Conservation (phyloP, 2,797 vertebrate species). For the Alosa sapidissima region DNA sequence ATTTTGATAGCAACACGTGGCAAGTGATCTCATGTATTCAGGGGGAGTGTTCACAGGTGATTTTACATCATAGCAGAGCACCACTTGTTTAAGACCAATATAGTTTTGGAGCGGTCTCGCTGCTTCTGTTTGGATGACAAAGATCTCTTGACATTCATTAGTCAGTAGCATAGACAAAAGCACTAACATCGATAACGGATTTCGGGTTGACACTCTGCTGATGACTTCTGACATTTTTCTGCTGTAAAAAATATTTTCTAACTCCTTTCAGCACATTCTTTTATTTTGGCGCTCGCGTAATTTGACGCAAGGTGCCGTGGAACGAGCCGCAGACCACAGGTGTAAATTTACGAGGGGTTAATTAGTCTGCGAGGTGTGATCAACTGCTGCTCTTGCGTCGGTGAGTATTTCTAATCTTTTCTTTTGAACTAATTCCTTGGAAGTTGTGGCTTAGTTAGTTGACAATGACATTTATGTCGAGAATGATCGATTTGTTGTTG, state of each 20-base stretch:
- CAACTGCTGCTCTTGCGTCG: not conserved
- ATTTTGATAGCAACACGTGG: slow-evolving; percentile 77
- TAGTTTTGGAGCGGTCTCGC: not conserved
- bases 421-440: not conserved
- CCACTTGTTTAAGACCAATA: not conserved
- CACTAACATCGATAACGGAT: not conserved
- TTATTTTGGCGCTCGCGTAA: not conserved
- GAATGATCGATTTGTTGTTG: not conserved
- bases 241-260: not conserved
- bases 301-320: not conserved
- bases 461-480: not conserved
- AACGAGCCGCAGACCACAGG: not conserved
- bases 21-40: slow-evolving; percentile 44
- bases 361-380: not conserved
- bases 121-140: not conserved
- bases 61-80: not conserved
- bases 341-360: slow-evolving; percentile 19
- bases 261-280: not conserved
- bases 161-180: not conserved
- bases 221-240: not conserved
- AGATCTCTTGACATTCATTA: not conserved
- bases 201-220: not conserved
- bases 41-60: slow-evolving; percentile 59
- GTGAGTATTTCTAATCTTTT: not conserved
- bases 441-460: not conserved